Evolutionary conservation across 2,888 invertebrate genomes (phyloP).

Genomic region (Meliscaeva auricollis): DNA sequence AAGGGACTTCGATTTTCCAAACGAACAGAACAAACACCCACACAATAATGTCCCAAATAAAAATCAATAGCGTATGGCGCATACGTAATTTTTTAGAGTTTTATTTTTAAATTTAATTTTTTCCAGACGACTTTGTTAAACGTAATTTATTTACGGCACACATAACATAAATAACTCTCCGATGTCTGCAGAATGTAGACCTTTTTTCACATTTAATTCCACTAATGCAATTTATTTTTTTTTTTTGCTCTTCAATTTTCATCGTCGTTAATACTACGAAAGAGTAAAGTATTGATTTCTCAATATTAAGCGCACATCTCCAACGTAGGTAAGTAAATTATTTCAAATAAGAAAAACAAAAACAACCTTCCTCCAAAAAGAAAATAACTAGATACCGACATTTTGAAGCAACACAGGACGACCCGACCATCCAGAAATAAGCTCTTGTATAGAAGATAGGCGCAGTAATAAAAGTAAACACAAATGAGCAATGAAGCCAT

Average conservation of each 20-base stretch:
- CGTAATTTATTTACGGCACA: background rate
- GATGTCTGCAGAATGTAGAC: background rate
- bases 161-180: background rate
- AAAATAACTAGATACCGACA: too few relatives aligned
- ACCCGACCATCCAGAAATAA: too few relatives aligned
- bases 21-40: too few relatives aligned
- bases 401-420: too few relatives aligned
- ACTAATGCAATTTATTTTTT: conserved; percentile 14
- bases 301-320: conserved; percentile 14
- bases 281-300: conserved; percentile 26
- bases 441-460: too few relatives aligned
- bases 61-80: conserved; percentile 30
- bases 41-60: background rate
- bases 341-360: too few relatives aligned
- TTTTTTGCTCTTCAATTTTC: conserved; percentile 12
- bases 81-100: conserved; percentile 37
- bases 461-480: conserved; percentile 26
- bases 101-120: conserved; percentile 5
- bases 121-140: background rate
- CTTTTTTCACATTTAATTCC: conserved; percentile 4
- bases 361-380: too few relatives aligned
- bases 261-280: conserved; percentile 3
- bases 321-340: background rate
- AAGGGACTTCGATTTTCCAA: too few relatives aligned
- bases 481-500: conserved; percentile 48